Percentiles rank a stretch among this genome's conserved stretches.
Evolutionary conservation across 2,113 vertebrate genomes (phyloP).

Genomic region (Xenus cinereus): DNA sequence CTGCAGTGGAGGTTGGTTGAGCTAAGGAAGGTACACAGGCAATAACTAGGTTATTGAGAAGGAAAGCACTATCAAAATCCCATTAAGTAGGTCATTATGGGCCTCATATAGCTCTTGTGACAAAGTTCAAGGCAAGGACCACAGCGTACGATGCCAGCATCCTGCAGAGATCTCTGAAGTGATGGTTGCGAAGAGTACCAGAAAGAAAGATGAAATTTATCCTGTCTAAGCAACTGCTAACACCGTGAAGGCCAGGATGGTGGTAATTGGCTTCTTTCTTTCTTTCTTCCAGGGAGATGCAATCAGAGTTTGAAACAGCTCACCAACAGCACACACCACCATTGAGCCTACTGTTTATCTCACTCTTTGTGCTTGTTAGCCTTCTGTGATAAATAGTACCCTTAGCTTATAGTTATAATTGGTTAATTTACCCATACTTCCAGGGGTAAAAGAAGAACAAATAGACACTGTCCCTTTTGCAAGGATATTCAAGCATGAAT

Average conservation of each 20-base stretch:
- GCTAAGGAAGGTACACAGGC: background rate
- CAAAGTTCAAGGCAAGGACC: conserved; percentile 1
- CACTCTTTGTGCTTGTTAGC: background rate
- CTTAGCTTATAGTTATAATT: background rate
- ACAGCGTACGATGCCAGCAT: background rate
- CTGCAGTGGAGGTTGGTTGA: background rate
- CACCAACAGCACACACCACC: background rate
- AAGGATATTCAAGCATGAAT: background rate
- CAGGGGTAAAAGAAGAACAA: background rate
- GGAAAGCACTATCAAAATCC: background rate
- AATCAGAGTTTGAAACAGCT: background rate
- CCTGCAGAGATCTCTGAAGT: background rate
- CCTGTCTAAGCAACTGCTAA: background rate
- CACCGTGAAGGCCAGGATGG: background rate
- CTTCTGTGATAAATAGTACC: background rate
- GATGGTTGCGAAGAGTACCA: background rate
- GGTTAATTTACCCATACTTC: background rate
- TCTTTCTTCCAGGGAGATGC: background rate
- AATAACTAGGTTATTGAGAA: conserved; percentile 28
- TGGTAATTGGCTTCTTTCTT: background rate
- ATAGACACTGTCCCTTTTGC: background rate
- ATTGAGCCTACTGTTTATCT: background rate
- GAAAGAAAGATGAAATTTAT: background rate
- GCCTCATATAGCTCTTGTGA: background rate
- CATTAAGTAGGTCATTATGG: background rate